Conservation (phyloP, 2,113 vertebrate genomes). For the Lynx canadensis region DNA sequence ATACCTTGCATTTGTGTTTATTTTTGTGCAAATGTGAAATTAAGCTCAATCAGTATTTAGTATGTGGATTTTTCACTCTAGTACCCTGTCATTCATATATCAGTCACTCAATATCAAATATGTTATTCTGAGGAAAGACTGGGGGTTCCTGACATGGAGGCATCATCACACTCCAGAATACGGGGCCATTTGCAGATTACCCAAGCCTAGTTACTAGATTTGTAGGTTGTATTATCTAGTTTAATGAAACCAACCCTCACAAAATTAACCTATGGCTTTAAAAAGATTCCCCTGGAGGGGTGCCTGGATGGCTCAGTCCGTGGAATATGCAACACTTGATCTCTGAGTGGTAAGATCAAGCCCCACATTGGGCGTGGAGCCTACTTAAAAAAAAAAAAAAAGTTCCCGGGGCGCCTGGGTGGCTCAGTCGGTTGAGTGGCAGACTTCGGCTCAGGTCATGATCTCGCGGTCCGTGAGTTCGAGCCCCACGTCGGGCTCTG, state of each 20-base stretch:
- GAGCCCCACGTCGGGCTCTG: too few species aligned
- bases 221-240: background rate
- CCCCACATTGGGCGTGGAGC: background rate
- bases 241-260: background rate
- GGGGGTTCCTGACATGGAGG: background rate
- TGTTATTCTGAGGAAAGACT: background rate
- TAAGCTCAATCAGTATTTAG: background rate
- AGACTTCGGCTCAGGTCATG: too few species aligned
- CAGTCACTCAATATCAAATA: background rate
- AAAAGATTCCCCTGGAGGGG: background rate
- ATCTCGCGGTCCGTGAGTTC: too few species aligned
- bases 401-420: too few species aligned
- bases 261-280: background rate
- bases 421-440: too few species aligned
- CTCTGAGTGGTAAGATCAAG: background rate
- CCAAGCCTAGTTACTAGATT: background rate
- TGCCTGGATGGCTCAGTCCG: background rate
- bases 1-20: background rate
- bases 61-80: background rate
- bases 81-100: background rate
- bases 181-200: background rate
- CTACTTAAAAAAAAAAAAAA: background rate
- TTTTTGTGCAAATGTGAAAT: background rate
- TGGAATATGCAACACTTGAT: background rate
- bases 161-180: background rate